phyloP scores from a whole-genome alignment of 2,888 invertebrate species.

The Plutella xylostella region DNA sequence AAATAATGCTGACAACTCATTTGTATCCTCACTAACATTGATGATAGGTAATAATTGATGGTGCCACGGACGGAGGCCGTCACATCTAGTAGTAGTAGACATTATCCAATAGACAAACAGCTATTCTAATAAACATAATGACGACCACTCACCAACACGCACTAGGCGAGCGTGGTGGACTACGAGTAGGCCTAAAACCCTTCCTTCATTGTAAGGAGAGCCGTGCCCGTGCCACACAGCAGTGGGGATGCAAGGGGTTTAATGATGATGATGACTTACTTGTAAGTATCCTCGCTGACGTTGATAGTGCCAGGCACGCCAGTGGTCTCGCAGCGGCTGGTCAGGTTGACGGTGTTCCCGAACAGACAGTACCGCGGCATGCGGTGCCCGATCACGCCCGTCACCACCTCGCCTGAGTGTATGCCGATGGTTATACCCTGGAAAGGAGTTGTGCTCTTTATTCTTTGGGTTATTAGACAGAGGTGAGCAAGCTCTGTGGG shows the following conservation, averaged over 20 bases:
- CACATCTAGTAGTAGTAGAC: background rate
- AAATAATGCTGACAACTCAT: background rate
- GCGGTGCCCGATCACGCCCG: slow-evolving; percentile 93
- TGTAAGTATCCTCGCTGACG: slow-evolving; percentile 92
- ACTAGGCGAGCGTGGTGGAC: background rate
- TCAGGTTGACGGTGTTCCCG: slow-evolving; percentile 94
- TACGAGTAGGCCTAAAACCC: background rate
- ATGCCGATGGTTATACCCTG: slow-evolving; percentile 95
- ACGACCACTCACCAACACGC: no score
- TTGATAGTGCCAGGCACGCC: slow-evolving; percentile 90
- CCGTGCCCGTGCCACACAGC: background rate
- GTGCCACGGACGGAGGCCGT: background rate
- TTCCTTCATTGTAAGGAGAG: background rate
- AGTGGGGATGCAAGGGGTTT: background rate
- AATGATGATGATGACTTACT: slow-evolving; percentile 62
- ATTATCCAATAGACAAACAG: no score
- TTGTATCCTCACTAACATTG: background rate
- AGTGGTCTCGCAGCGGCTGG: slow-evolving; percentile 93
- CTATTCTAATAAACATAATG: no score
- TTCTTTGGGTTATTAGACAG: no score
- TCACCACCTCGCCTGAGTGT: slow-evolving; percentile 94
- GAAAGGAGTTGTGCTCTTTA: no score
- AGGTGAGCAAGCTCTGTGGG: no score
- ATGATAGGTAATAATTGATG: background rate
- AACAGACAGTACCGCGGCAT: slow-evolving; percentile 95